Base-by-base conservation (phyloP, 2,797 vertebrate genomes). In the Tapera naevia region DNA sequence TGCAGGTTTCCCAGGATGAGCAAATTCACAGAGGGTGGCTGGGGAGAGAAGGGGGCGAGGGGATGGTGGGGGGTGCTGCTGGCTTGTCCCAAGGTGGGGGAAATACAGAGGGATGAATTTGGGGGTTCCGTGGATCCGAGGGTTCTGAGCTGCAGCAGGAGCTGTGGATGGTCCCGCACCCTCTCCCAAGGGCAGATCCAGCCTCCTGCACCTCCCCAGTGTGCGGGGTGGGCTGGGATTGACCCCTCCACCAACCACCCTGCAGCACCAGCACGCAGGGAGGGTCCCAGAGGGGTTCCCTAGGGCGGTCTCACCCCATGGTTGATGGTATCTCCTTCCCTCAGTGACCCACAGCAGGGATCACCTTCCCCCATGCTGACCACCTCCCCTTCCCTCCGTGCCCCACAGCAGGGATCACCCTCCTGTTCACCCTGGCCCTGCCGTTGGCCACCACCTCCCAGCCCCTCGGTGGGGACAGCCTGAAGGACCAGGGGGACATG, bases 371-470 rank as follows among this genome's bases (percentile, higher is more conserved):
- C 57, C 1, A 4, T 2, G 1, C 70, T 93, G 53, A 92, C 3
- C 0, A 21, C 2, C 11, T 41, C 39, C 39, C 39, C 39, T 41
- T 41, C 28, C 33, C 41, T 85, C 61, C 9, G 2, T 9, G 4
- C 19, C 18, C 58, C 5, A 0, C 93, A 97, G 97, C 88, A 71
- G 94, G 91, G 48, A 7, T 41, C 56, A 60, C 64, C 41, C 65
- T 97, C 92, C 70, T 84, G 86, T 74, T 98, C 53, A 74, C 96
- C 21, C 71, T 96, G 62, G 80, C 82, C 86, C 94, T 95, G 94
- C 88, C 84, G 25, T 78, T 91, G 65, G 92, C 73, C 3, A 45
- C 71, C 0, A 41, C 79, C 13, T 88, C 94, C 17, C 95, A 93
- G 60, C 7, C 97, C 69, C 96, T 86, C 1, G 97, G 95, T 2